Base-by-base conservation (phyloP, 1,140 invertebrate species). In the Druon quercuslanigerum region DNA sequence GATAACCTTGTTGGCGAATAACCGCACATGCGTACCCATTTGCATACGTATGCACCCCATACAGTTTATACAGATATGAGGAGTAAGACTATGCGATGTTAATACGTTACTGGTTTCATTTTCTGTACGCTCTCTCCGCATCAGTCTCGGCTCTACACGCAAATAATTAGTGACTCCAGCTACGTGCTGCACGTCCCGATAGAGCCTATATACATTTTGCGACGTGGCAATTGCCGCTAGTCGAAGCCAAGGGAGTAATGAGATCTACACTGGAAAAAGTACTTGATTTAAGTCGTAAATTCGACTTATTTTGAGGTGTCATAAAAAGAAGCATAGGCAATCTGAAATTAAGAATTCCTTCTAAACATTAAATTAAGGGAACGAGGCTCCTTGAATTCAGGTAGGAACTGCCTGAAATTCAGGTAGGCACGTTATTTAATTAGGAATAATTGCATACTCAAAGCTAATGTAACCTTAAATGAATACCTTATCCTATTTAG, bases 51-150 rank as follows among this genome's bases (percentile, higher is more conserved):
- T 40, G 60, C 33, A 40, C 60, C 25, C 33, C 13, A 25, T 16
- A 66, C 60, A 66, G 33, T 66, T 7, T 66, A 71, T 73, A 71
- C 80, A 79, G 57, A 57, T 57, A 72, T 52, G 50, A 25, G 52
- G 71, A 56, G 50, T 72, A 57, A 56, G 46, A 77, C 72, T 73
- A 50, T 13, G 72, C 56, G 77, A 77, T 82, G 80, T 86, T 87
- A 85, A 86, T 84, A 82, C 78, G 75, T 86, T 82, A 85, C 73
- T 79, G 79, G 75, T 87, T 85, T 87, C 86, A 86, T 87, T 87
- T 86, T 74, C 78, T 82, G 75, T 72, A 76, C 72, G 77, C 76
- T 40, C 74, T 71, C 74, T 51, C 57, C 71, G 54, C 57, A 73
- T 76, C 66, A 73, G 78, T 77, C 74, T 80, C 74, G 71, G 50